These are phyloP conservation scores for Characodon lateralis DNA, from an alignment of 2,797 vertebrate species.

Conservation along the genomic window DNA sequence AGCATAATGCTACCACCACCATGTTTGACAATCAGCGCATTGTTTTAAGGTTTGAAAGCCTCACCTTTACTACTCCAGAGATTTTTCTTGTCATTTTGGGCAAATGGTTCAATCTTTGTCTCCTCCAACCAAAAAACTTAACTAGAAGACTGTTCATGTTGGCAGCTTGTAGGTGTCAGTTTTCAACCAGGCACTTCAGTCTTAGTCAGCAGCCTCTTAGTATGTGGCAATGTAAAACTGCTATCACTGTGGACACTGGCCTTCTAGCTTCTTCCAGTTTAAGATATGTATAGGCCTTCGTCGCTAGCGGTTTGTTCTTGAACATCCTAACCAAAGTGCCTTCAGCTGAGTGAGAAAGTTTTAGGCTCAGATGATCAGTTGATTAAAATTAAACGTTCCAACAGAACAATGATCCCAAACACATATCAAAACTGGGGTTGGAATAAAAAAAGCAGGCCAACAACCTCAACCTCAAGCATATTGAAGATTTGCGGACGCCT, in stretches of 20 bases:
- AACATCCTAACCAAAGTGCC: neutral
- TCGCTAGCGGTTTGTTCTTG: too few relatives aligned
- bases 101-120: neutral
- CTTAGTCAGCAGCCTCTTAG: too few relatives aligned
- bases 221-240: neutral
- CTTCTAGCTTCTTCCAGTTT: neutral
- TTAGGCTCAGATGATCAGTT: neutral
- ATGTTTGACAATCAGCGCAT: neutral
- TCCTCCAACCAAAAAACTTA: neutral
- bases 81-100: neutral
- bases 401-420: neutral
- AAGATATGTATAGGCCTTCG: neutral
- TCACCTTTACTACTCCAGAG: neutral
- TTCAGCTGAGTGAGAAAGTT: neutral
- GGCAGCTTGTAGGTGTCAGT: neutral
- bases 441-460: too few relatives aligned
- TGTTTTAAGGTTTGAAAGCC: neutral
- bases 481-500: too few relatives aligned
- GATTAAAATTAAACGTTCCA: neutral
- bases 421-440: neutral
- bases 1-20: neutral
- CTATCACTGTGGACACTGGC: neutral
- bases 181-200: neutral
- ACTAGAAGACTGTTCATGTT: neutral
- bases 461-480: too few relatives aligned